These are phyloP conservation scores for Molossus molossus DNA, from an alignment of 2,797 vertebrate species.

Conservation along the genomic window DNA sequence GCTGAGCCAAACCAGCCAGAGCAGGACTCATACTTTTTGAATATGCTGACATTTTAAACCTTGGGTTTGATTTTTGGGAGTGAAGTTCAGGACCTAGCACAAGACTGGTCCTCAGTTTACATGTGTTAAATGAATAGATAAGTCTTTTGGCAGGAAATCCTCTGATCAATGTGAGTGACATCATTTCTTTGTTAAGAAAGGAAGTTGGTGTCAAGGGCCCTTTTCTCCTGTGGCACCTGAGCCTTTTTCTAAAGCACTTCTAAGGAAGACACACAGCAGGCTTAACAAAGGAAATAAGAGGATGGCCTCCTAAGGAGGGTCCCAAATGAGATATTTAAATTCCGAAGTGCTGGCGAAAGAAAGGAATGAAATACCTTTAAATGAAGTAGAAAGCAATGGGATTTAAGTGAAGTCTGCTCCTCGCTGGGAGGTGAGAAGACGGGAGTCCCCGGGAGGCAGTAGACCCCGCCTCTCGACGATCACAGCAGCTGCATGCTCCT, in stretches of 20 bases:
- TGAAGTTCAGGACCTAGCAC: not conserved
- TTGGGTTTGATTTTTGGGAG: constrained; percentile 5
- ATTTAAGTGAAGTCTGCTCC: not conserved
- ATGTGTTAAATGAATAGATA: not conserved
- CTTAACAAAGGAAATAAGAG: not conserved
- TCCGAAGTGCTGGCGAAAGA: not conserved
- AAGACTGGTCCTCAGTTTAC: not conserved
- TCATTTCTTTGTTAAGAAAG: not conserved
- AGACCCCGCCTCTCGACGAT: not conserved
- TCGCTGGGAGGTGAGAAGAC: not conserved
- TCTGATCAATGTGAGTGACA: not conserved
- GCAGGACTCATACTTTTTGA: not conserved
- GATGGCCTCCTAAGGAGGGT: not conserved
- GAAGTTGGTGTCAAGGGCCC: not conserved
- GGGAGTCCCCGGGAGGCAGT: not conserved
- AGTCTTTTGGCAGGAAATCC: not conserved
- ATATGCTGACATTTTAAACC: not conserved
- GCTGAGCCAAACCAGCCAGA: no score
- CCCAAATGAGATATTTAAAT: not conserved
- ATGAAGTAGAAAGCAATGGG: not conserved
- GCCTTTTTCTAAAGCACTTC: not conserved
- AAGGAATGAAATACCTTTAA: not conserved
- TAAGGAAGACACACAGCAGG: not conserved
- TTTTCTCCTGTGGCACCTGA: not conserved
- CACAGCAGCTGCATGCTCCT: rapidly evolving